Evolutionary conservation across 1,140 invertebrate species (phyloP).

Genomic region (Neodiprion virginianus): DNA sequence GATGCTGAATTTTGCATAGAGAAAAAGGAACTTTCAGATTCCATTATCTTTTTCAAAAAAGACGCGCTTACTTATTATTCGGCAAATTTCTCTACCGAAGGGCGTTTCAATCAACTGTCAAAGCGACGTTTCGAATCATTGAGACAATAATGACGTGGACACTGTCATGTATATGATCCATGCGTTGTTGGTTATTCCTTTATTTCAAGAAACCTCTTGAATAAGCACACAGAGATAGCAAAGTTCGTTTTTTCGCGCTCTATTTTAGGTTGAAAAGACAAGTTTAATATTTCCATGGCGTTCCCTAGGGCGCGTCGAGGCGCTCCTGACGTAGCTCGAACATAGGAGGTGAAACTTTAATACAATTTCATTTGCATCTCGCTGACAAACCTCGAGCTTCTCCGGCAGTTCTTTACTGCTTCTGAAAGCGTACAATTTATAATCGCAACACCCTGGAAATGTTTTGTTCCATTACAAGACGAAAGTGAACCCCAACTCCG

Average conservation of each 20-base stretch:
- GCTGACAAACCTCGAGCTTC: slow-evolving; percentile 46
- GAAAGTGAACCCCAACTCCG: slow-evolving; percentile 9
- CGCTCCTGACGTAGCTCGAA: slow-evolving; percentile 28
- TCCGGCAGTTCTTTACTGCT: slow-evolving; percentile 36
- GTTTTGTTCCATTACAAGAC: slow-evolving; percentile 22
- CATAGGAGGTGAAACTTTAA: slow-evolving; percentile 52
- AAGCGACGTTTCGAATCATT: too few species aligned
- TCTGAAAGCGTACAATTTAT: slow-evolving; percentile 48
- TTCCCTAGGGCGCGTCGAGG: slow-evolving; percentile 20
- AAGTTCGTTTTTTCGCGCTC: slow-evolving; percentile 38
- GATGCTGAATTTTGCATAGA: too few species aligned
- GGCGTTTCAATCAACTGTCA: too few species aligned
- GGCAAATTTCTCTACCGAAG: too few species aligned
- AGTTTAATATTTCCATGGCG: slow-evolving; percentile 49
- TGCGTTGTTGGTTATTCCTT: too few species aligned
- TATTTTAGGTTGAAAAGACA: slow-evolving; percentile 55
- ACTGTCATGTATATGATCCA: too few species aligned
- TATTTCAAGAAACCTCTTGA: too few species aligned
- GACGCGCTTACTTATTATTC: too few species aligned
- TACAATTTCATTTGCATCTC: slow-evolving; percentile 56
- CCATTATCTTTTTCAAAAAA: too few species aligned
- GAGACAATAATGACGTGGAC: too few species aligned
- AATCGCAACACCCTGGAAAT: slow-evolving; percentile 45
- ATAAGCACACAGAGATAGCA: too few species aligned
- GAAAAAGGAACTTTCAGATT: too few species aligned